Conservation (phyloP, 1,140 invertebrate species). For the Psix sp. region DNA sequence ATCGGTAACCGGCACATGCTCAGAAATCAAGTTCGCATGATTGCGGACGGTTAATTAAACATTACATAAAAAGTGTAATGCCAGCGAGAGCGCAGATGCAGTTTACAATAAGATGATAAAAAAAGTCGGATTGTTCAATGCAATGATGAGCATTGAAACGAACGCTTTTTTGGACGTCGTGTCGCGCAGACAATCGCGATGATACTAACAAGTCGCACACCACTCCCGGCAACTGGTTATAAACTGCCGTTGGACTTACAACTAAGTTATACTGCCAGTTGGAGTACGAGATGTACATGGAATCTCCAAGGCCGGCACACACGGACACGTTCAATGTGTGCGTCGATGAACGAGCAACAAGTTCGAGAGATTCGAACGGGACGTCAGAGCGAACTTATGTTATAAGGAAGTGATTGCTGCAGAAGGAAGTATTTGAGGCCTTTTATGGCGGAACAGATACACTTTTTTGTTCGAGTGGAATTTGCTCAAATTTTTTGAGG, state of each 20-base stretch:
- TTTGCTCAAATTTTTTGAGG: too few species aligned
- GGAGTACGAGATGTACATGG: constrained; percentile 45
- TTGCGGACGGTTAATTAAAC: constrained; percentile 4
- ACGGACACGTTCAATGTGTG: constrained; percentile 15
- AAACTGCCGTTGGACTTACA: constrained; percentile 45
- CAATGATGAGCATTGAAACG: neutral
- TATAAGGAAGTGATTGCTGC: constrained; percentile 16
- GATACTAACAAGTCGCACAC: constrained; percentile 21
- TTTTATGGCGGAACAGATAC: constrained; percentile 6
- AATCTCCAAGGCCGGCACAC: constrained; percentile 50
- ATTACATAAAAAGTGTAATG: constrained; percentile 24
- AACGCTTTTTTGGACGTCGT: constrained; percentile 10
- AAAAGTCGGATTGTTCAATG: too few species aligned
- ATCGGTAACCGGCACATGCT: constrained; percentile 34
- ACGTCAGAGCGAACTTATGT: constrained; percentile 17
- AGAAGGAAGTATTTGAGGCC: constrained; percentile 10
- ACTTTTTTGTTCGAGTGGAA: neutral
- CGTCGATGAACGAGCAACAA: constrained; percentile 35
- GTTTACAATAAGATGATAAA: too few species aligned
- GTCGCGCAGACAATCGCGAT: constrained; percentile 1
- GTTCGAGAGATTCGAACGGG: constrained; percentile 31
- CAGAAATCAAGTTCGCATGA: constrained; percentile 14
- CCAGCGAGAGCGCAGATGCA: too few species aligned
- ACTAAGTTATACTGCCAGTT: constrained; percentile 28
- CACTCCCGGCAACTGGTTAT: constrained; percentile 34